Evolutionary conservation across 1,140 invertebrate genomes (phyloP).

Genomic region (Megalopta genalis): DNA sequence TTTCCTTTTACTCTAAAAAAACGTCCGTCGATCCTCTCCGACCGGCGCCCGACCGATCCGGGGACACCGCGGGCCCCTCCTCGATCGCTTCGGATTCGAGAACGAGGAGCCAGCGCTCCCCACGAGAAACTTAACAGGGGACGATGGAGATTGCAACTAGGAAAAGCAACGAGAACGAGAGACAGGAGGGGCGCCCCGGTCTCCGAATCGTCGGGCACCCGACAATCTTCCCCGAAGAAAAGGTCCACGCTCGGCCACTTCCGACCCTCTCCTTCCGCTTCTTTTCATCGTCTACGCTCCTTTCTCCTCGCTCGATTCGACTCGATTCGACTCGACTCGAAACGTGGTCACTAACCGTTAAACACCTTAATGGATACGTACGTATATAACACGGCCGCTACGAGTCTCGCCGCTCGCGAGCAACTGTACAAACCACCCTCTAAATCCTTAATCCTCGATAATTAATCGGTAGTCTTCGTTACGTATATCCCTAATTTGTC

Average conservation of each 20-base stretch:
- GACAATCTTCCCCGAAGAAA: neutral
- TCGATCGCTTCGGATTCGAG: no score
- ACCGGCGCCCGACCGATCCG: slow-evolving; percentile 53
- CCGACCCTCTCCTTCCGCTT: neutral
- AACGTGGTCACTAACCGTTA: slow-evolving; percentile 51
- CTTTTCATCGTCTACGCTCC: no score
- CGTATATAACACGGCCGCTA: slow-evolving; percentile 61
- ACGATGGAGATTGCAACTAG: no score
- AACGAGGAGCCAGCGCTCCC: neutral
- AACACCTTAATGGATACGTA: slow-evolving; percentile 59
- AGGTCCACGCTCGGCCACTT: neutral
- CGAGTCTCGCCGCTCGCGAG: slow-evolving; percentile 41
- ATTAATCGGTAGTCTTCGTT: slow-evolving; percentile 69
- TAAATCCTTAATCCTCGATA: slow-evolving; percentile 52
- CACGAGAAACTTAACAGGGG: no score
- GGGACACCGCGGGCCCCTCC: slow-evolving; percentile 20
- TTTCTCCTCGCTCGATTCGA: neutral
- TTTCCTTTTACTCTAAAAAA: slow-evolving; percentile 29
- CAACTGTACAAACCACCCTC: slow-evolving; percentile 56
- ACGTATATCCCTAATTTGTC: slow-evolving; percentile 76
- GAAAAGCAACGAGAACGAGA: neutral
- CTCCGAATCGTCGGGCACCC: slow-evolving; percentile 27
- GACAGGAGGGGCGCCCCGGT: neutral
- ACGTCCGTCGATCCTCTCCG: slow-evolving; percentile 22
- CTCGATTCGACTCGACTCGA: slow-evolving; percentile 5